A percentile compares a stretch with the other conserved stretches of the same genome.
Conservation (phyloP, 2,888 invertebrate species). For the Elegia similella region DNA sequence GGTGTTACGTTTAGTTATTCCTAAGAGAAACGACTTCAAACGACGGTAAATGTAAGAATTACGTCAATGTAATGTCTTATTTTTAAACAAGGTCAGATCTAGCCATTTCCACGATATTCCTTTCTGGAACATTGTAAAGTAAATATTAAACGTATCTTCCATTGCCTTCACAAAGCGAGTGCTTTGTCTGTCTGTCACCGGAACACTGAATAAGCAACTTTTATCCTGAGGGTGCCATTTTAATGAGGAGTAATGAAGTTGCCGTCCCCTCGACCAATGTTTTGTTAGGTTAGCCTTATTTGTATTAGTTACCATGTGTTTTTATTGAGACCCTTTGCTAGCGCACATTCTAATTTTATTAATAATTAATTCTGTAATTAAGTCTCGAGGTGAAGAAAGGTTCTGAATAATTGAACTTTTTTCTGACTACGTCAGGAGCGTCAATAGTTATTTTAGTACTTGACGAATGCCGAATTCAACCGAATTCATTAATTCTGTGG, state of each 20-base stretch:
- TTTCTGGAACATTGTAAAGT: conserved; percentile 31
- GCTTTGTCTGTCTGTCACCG: conserved; percentile 70
- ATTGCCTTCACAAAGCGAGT: conserved; percentile 42
- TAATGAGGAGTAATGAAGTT: conserved; percentile 78
- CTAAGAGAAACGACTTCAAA: not conserved
- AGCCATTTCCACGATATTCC: not conserved
- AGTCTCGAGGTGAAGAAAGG: not conserved
- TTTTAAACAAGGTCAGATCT: not conserved
- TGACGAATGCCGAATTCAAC: not conserved
- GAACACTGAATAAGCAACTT: conserved; percentile 71
- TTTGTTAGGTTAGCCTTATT: conserved; percentile 74
- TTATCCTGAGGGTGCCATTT: conserved; percentile 66
- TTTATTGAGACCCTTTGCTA: conserved; percentile 44
- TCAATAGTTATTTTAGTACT: not conserved
- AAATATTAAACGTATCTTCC: conserved; percentile 45
- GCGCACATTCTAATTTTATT: conserved; percentile 24
- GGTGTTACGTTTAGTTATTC: no score
- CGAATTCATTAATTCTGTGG: no score
- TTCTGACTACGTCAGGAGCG: not conserved
- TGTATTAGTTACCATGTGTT: conserved; percentile 73
- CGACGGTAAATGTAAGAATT: not conserved
- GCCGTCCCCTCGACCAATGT: conserved; percentile 56
- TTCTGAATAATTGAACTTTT: not conserved
- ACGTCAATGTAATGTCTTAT: not conserved
- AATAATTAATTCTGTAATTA: conserved; percentile 17